Evolutionary conservation across 1,140 invertebrate genomes (phyloP), one percentile per base, ranked within the genome.

Genomic region (Microplitis demolitor): DNA sequence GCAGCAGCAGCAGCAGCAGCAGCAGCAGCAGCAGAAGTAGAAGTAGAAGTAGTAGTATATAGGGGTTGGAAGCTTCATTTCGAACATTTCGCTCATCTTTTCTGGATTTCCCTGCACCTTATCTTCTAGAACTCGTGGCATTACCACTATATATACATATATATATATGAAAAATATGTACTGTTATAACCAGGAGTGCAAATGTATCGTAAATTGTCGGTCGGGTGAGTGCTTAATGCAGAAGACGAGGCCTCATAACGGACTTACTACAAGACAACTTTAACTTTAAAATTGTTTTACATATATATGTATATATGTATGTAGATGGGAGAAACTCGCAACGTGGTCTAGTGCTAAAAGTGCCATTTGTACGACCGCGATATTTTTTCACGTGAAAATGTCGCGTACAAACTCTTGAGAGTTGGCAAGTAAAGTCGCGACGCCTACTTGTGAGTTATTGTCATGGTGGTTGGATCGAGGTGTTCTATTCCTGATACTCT

Each of bases 191-290:
- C 39, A 8, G 8, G 8, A 45, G 78, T 78, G 80, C 81, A 87
- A 87, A 87, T 87, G 85, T 87, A 87, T 86, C 82, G 80, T 77
- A 87, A 87, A 87, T 87, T 86, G 86, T 87, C 83, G 80, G 80
- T 79, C 64, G 69, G 79, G 81, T 77, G 80, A 87, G 85, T 85
- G 82, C 84, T 86, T 86, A 86, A 87, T 87, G 84, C 79, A 81
- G 76, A 77, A 78, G 78, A 77, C 69, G 78, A 76, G 63, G 70
- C 63, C 53, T 35, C 16, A 24, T 35, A 61, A 62, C 11, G 34
- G 31, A 34, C 51, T 54, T 56, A n/a, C 14, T 31, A 34, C 31
- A 14, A 64, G 34, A 35, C 13, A 11, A 58, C 50, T 24, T 51
- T 66, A 71, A 71, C 62, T 71, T 11, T 45, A 11, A 45, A 45